A percentile compares a stretch with the other conserved stretches of the same genome.
Conservation (phyloP, 1,140 invertebrate species). For the Bombus sylvicola region DNA sequence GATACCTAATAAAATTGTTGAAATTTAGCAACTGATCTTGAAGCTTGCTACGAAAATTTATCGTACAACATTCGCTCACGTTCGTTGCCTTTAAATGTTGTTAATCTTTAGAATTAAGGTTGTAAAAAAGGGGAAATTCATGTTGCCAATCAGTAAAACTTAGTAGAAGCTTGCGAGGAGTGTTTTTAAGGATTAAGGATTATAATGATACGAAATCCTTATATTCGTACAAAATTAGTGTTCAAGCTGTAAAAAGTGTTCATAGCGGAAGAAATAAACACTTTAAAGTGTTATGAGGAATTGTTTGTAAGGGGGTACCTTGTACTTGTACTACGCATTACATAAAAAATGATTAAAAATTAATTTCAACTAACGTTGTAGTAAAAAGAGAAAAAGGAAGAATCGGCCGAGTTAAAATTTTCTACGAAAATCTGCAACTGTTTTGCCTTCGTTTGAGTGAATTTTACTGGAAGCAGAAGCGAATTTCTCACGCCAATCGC, state of each 20-base stretch:
- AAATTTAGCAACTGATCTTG: conserved; percentile 58
- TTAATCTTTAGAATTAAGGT: conserved; percentile 69
- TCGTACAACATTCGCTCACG: conserved; percentile 63
- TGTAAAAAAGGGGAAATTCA: conserved; percentile 64
- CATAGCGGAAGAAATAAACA: conserved; percentile 37
- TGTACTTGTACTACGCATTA: conserved; percentile 25
- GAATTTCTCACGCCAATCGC: conserved; percentile 66
- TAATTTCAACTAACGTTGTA: neutral
- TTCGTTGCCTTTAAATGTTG: conserved; percentile 68
- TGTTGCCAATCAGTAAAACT: conserved; percentile 61
- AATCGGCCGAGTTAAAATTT: neutral
- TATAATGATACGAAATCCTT: conserved; percentile 26
- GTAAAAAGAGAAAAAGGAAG: neutral
- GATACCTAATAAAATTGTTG: conserved; percentile 55
- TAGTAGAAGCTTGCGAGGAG: conserved; percentile 25
- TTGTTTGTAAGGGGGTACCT: conserved; percentile 22
- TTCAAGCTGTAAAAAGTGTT: conserved; percentile 69
- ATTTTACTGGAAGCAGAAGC: conserved; percentile 20
- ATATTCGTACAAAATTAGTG: conserved; percentile 69
- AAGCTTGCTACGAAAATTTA: conserved; percentile 57
- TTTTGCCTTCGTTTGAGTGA: neutral
- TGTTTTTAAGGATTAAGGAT: conserved; percentile 26
- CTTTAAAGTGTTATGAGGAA: conserved; percentile 40
- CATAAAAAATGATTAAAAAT: neutral
- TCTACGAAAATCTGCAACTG: conserved; percentile 49